A percentile compares a stretch with the other conserved stretches of the same genome.
Evolutionary conservation across 2,113 vertebrate genomes (phyloP).

Genomic region (Crotalus tigris): DNA sequence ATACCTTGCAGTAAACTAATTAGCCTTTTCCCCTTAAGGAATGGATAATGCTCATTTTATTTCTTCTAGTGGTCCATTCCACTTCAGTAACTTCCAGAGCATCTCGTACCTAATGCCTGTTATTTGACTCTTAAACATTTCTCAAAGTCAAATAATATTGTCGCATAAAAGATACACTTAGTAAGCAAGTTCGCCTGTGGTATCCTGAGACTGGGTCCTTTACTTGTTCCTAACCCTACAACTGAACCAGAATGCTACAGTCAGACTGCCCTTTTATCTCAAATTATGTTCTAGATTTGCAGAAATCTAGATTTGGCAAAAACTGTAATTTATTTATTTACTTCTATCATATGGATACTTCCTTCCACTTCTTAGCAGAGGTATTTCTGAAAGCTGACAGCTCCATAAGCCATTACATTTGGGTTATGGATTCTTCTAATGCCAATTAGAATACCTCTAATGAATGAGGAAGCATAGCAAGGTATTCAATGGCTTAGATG

Average conservation of each 20-base stretch:
- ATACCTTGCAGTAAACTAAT: background rate
- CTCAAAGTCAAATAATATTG: background rate
- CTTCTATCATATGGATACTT: background rate
- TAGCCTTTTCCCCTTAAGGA: no score
- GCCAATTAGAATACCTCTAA: background rate
- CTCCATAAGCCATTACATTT: constrained; percentile 3
- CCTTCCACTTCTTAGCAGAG: constrained; percentile 1
- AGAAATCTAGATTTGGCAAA: background rate
- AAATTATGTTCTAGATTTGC: background rate
- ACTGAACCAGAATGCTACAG: constrained; percentile 8
- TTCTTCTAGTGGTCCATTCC: background rate
- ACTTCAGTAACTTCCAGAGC: background rate
- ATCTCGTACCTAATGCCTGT: background rate
- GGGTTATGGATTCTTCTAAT: background rate
- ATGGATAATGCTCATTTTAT: background rate
- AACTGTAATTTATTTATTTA: constrained; percentile 2
- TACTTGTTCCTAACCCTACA: background rate
- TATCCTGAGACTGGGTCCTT: background rate
- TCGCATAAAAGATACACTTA: background rate
- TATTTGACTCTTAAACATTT: background rate
- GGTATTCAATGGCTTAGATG: background rate
- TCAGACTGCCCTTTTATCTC: background rate
- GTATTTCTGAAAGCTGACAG: background rate
- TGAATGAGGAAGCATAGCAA: background rate
- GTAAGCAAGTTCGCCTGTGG: background rate